Conservation (phyloP, 2,113 vertebrate species). For the Numenius arquata region DNA sequence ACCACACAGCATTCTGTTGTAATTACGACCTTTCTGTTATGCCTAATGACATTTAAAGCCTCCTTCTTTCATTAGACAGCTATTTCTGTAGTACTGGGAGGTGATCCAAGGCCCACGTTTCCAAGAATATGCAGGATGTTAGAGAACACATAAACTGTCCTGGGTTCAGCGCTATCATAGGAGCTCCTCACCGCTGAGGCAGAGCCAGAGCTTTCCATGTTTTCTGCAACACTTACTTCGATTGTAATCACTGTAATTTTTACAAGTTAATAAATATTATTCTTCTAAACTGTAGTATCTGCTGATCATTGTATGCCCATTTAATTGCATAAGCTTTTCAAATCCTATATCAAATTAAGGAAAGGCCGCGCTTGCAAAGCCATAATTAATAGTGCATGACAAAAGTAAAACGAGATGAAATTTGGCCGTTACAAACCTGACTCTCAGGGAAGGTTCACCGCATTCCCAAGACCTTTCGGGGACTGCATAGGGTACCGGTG, state of each 20-base stretch:
- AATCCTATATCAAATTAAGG: background rate
- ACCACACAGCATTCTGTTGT: background rate
- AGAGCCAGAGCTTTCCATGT: background rate
- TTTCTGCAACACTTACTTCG: background rate
- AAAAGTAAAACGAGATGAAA: background rate
- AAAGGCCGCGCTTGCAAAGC: background rate
- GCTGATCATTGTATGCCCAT: background rate
- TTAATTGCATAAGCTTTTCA: conserved; percentile 10
- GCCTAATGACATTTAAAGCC: background rate
- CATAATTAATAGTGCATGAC: background rate
- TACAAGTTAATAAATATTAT: background rate
- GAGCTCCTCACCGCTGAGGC: background rate
- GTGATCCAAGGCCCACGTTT: background rate
- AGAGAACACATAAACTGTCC: background rate
- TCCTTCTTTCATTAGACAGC: background rate
- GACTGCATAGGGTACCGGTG: background rate
- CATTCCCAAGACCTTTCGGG: background rate
- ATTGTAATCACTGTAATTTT: background rate
- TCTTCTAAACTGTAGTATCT: background rate
- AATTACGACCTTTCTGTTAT: background rate
- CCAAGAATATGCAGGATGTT: background rate
- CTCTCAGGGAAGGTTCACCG: background rate
- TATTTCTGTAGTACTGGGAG: background rate
- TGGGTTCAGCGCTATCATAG: background rate
- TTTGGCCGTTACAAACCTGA: background rate